Evolutionary conservation across 2,888 invertebrate species (phyloP), one percentile per base, ranked within the genome.

Genomic region (Antheraea assamensis): DNA sequence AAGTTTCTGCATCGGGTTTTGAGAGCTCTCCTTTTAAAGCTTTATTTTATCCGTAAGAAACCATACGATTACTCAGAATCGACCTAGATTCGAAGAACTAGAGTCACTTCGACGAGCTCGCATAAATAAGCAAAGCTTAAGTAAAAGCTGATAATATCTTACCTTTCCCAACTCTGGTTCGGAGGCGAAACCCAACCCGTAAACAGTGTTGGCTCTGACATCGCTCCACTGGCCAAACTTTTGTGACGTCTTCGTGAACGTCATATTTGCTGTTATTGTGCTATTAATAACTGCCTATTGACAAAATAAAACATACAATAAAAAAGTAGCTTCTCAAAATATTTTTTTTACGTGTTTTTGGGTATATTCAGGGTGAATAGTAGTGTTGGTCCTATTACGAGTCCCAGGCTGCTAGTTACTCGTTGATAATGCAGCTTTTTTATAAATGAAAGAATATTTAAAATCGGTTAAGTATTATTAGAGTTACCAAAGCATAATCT

Each of bases 191-290:
- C 99, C 99, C 74, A 99, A 96, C 0, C 99, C 99, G 90, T 99
- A 99, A 17, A 99, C 99, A 0, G 99, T 99, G 92, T 99, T 99
- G 70, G 99, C 99, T 77, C 99, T 95, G 66, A 98, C 97, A 94
- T 99, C 99, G 80, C 99, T 98, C 99, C 99, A 99, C 91, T 99
- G 99, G 1, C 99, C 99, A 94, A 99, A 99, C 94, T 99, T 99
- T 92, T 99, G 99, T 15, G 99, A 99, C 5, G 99, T 99, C 93
- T 99, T 99, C 71, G 99, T 99, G 90, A 99, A 99, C 68, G 98
- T 98, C 99, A 99, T 99, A 88, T 98, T 98, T 13, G 99, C 98
- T 73, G 99, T 99, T 82, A 99, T 98, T 70, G 99, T 99, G 90
- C 99, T 99, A 95, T 99, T 99, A 87, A 99, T 99, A 79, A 99